These are phyloP conservation scores for Lithodes maja DNA, from an alignment of 2,888 invertebrate genomes.

Conservation along the genomic window DNA sequence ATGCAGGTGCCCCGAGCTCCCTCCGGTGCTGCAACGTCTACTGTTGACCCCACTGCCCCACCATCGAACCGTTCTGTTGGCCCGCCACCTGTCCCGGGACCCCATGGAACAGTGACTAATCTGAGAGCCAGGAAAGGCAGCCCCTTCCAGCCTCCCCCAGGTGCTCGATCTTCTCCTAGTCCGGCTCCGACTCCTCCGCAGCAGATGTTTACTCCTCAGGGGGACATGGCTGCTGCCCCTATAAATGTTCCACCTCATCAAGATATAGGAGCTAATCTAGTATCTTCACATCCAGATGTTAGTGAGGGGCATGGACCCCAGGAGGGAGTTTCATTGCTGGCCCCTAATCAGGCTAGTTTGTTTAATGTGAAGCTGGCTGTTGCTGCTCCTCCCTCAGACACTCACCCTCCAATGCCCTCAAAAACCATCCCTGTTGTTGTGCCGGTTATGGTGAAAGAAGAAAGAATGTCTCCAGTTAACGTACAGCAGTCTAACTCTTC, in stretches of 20 bases:
- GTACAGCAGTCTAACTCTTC: neutral
- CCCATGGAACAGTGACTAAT: constrained; percentile 49
- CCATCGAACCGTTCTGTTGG: constrained; percentile 36
- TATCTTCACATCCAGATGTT: constrained; percentile 42
- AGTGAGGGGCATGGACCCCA: constrained; percentile 36
- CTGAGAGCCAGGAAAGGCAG: constrained; percentile 67
- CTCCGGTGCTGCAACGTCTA: neutral
- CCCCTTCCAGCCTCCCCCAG: constrained; percentile 67
- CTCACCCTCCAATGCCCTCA: constrained; percentile 6
- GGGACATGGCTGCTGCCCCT: neutral
- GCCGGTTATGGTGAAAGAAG: constrained; percentile 53
- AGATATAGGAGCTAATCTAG: constrained; percentile 43
- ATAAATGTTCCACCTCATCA: neutral
- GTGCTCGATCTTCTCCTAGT: neutral
- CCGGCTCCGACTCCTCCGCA: neutral
- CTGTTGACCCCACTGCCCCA: constrained; percentile 33
- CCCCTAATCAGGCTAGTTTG: constrained; percentile 7
- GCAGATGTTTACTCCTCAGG: constrained; percentile 9
- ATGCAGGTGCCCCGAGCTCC: neutral
- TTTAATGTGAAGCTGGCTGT: constrained; percentile 49
- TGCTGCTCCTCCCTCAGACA: constrained; percentile 56
- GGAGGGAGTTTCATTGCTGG: constrained; percentile 34
- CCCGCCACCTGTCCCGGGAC: constrained; percentile 49
- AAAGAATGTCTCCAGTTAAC: constrained; percentile 10
- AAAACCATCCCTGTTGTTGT: constrained; percentile 54